Conservation (phyloP, 1,140 invertebrate species). For the Drosophila truncata region DNA sequence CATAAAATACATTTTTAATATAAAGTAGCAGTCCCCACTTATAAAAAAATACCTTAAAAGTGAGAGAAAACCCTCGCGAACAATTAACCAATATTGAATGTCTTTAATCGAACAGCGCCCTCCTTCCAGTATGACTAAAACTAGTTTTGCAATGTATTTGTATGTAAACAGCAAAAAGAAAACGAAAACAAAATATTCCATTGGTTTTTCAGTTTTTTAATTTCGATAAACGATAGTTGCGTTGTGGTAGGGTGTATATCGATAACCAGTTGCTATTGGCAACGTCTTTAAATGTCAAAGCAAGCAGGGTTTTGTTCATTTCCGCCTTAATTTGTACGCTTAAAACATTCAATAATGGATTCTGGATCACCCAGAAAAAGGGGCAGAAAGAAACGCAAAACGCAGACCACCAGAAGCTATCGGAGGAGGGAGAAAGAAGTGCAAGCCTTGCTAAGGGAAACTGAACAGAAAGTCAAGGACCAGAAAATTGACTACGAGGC, state of each 20-base stretch:
- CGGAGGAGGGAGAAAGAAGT: conserved; percentile 69
- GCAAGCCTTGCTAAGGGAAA: conserved; percentile 42
- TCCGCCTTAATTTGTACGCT: not conserved
- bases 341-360: conserved; percentile 12
- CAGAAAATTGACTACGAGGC: conserved; percentile 42
- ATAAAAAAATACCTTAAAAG: conserved; percentile 21
- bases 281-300: conserved; percentile 8
- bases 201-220: conserved; percentile 13
- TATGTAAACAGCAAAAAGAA: conserved; percentile 83
- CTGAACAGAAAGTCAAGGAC: not conserved
- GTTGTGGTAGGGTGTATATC: not conserved
- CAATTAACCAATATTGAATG: conserved; percentile 49
- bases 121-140: conserved; percentile 63
- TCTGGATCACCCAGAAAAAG: conserved; percentile 2
- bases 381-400: conserved; percentile 57
- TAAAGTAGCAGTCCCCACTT: conserved; percentile 48
- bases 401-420: conserved; percentile 63
- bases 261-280: conserved; percentile 20
- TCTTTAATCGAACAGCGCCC: conserved; percentile 37
- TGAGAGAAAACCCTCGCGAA: conserved; percentile 29
- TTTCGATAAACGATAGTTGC: conserved; percentile 18
- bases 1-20: conserved; percentile 28
- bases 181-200: conserved; percentile 70
- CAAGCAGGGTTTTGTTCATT: not conserved
- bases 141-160: conserved; percentile 82